A percentile compares a stretch with the other conserved stretches of the same genome.
phyloP scores from a whole-genome alignment of 2,888 invertebrate genomes.

The Agonopterix alstromeriana region DNA sequence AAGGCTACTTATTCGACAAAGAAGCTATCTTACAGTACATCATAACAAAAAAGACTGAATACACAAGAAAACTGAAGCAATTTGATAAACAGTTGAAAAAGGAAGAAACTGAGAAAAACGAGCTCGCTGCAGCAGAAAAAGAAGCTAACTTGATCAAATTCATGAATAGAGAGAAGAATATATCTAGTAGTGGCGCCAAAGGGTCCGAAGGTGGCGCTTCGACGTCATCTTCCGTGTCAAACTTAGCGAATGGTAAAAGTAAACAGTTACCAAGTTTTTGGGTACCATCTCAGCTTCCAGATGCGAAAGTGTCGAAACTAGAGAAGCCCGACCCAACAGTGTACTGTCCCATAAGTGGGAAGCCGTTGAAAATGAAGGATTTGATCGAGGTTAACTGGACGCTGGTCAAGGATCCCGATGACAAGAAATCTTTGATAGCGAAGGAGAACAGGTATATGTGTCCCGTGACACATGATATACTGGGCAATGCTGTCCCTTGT shows the following conservation, averaged over 20 bases:
- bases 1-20: constrained; percentile 97
- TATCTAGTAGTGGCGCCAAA: constrained; percentile 65
- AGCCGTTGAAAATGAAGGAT: constrained; percentile 93
- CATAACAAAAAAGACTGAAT: constrained; percentile 94
- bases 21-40: constrained; percentile 97
- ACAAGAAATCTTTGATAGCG: constrained; percentile 89
- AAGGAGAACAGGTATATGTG: constrained; percentile 98
- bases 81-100: constrained; percentile 91
- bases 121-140: constrained; percentile 84
- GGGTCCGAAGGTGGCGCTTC: constrained; percentile 21
- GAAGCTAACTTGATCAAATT: constrained; percentile 86
- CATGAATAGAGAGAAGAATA: constrained; percentile 88
- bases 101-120: constrained; percentile 82
- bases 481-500: constrained; percentile 96
- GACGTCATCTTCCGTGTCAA: constrained; percentile 80
- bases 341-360: constrained; percentile 73
- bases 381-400: constrained; percentile 96
- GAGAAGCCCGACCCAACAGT: constrained; percentile 61
- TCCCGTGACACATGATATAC: constrained; percentile 96
- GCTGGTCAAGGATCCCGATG: constrained; percentile 90
- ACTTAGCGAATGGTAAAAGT: constrained; percentile 85
- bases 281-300: constrained; percentile 95
- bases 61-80: constrained; percentile 91
- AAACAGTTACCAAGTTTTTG: constrained; percentile 96
- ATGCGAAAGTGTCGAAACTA: constrained; percentile 81